Conservation (phyloP, 2,888 invertebrate genomes). For the Tetragnatha montana region DNA sequence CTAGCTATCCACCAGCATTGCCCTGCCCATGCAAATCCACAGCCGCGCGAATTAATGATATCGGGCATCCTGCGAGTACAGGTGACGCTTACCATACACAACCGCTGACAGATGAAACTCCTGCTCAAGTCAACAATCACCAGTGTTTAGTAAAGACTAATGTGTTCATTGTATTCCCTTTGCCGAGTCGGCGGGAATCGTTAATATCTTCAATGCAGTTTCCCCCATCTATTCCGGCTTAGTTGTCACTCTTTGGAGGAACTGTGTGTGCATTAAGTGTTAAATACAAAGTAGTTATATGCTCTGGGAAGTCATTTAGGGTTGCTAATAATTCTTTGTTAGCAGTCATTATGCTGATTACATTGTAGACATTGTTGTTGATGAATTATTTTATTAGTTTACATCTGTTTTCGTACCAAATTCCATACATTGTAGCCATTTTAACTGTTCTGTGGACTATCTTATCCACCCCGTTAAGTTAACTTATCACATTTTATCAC, state of each 20-base stretch:
- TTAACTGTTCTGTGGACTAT: too few relatives aligned
- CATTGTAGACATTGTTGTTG: too few relatives aligned
- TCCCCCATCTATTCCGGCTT: neutral
- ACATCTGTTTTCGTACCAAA: too few relatives aligned
- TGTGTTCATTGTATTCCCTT: neutral
- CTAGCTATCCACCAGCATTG: neutral
- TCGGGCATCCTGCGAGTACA: neutral
- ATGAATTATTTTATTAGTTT: too few relatives aligned
- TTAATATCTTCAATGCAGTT: neutral
- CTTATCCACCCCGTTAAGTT: too few relatives aligned
- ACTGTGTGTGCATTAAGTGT: too few relatives aligned
- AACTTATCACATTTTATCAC: too few relatives aligned
- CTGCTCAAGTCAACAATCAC: neutral
- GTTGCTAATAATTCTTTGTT: too few relatives aligned
- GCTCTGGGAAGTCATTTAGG: too few relatives aligned
- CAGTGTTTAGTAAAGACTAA: neutral
- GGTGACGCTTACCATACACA: neutral
- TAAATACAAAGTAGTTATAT: too few relatives aligned
- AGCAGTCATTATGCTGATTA: too few relatives aligned
- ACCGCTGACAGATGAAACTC: neutral
- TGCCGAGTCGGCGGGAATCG: neutral
- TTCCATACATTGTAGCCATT: too few relatives aligned
- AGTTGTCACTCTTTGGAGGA: neutral
- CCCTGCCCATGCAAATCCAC: neutral
- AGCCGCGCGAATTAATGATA: neutral